Percentiles rank a stretch among this genome's conserved stretches.
Evolutionary conservation across 2,797 vertebrate species (phyloP).

Genomic region (Bradypus variegatus): DNA sequence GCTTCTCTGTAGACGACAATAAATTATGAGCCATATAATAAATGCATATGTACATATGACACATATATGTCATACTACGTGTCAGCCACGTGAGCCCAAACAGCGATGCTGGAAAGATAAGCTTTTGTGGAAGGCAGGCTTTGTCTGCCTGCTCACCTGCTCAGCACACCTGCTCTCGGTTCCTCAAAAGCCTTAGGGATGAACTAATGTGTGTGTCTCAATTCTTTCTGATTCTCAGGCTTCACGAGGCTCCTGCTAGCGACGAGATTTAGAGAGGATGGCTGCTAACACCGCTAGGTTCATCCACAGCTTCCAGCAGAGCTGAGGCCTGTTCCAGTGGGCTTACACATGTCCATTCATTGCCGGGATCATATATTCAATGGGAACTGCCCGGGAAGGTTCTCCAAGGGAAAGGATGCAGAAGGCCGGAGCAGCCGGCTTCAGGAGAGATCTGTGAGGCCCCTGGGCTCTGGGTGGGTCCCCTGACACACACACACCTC

Average conservation of each 20-base stretch:
- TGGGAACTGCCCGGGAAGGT: background rate
- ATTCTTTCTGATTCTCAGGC: background rate
- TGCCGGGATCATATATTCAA: background rate
- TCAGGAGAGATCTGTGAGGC: background rate
- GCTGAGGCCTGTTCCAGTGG: background rate
- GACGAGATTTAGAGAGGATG: no score
- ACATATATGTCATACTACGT: no score
- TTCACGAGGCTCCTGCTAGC: background rate
- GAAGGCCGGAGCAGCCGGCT: background rate
- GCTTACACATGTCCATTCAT: background rate
- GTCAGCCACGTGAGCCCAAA: background rate
- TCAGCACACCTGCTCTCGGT: background rate
- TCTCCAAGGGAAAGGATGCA: background rate
- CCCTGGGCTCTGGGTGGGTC: no score
- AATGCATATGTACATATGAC: no score
- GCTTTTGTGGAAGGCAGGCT: fast-evolving
- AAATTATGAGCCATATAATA: background rate
- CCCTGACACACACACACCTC: no score
- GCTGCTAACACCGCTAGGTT: no score
- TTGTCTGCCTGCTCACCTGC: background rate
- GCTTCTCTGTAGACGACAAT: background rate
- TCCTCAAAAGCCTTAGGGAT: background rate
- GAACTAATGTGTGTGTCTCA: no score
- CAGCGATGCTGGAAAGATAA: no score
- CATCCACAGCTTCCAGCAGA: background rate